Percentiles rank a stretch among this genome's conserved stretches.
phyloP scores from a whole-genome alignment of 2,113 vertebrate genomes.

The Oostethus manadensis region DNA sequence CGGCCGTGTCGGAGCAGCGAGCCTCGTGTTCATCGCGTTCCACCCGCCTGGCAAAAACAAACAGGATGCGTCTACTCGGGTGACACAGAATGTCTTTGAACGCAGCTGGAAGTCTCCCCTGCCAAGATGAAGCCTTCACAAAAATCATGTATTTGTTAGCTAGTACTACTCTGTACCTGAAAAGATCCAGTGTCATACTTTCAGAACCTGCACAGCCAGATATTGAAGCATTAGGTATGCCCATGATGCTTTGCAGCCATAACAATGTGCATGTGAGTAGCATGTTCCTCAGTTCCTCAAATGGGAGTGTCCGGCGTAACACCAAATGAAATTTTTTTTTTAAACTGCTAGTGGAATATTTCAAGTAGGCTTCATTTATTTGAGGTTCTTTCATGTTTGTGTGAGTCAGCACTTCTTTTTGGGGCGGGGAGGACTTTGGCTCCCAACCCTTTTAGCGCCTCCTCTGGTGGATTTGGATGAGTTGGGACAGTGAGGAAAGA shows the following conservation, averaged over 20 bases:
- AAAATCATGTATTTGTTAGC: too few species aligned
- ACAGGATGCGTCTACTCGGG: slow-evolving; percentile 58
- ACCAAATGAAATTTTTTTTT: too few species aligned
- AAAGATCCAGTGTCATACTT: too few species aligned
- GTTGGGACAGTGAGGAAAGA: background rate
- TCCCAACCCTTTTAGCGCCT: background rate
- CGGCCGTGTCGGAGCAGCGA: background rate
- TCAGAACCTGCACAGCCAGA: too few species aligned
- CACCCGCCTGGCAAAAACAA: slow-evolving; percentile 46
- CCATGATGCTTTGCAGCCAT: too few species aligned
- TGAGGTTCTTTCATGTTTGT: slow-evolving; percentile 15
- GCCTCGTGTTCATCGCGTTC: slow-evolving; percentile 9
- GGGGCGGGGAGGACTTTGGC: background rate
- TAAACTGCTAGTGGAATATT: too few species aligned
- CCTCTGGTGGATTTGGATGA: background rate
- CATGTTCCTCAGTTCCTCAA: too few species aligned
- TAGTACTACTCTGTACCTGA: too few species aligned
- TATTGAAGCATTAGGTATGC: too few species aligned
- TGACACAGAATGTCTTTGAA: slow-evolving; percentile 44
- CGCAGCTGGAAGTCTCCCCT: slow-evolving; percentile 41
- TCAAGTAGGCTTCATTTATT: slow-evolving; percentile 11
- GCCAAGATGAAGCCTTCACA: background rate
- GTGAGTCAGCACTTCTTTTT: slow-evolving; percentile 22
- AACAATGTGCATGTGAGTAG: too few species aligned
- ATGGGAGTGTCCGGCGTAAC: too few species aligned